Conservation (phyloP, 1,140 invertebrate species). For the Choristoneura fumiferana region DNA sequence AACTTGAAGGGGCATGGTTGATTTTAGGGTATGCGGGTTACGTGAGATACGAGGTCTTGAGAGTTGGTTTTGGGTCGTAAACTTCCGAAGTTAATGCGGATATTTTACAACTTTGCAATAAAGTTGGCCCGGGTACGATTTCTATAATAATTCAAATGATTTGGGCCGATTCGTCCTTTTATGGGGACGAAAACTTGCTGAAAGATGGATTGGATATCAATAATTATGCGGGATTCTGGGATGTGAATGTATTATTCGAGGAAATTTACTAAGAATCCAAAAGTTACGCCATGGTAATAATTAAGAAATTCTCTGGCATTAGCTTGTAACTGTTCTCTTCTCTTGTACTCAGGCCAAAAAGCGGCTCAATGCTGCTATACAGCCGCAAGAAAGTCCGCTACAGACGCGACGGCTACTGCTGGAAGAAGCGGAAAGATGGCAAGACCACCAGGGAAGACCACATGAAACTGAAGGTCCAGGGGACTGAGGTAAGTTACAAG, state of each 20-base stretch:
- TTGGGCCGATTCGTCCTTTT: not conserved
- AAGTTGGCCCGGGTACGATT: not conserved
- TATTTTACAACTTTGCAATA: slow-evolving; percentile 12
- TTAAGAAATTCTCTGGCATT: too few relatives aligned
- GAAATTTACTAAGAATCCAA: too few relatives aligned
- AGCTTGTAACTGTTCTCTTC: slow-evolving; percentile 22
- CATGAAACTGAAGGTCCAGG: slow-evolving; percentile 99
- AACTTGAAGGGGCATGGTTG: not conserved
- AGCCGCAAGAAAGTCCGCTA: slow-evolving; percentile 97
- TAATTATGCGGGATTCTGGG: not conserved
- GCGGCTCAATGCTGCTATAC: slow-evolving; percentile 98
- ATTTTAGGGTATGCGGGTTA: not conserved
- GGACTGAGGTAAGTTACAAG: slow-evolving; percentile 89
- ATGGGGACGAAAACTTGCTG: not conserved
- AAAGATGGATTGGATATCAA: not conserved
- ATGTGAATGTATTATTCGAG: too few relatives aligned
- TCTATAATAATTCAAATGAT: slow-evolving; percentile 16
- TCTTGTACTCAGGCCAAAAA: slow-evolving; percentile 89
- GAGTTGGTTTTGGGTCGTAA: not conserved
- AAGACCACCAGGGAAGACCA: slow-evolving; percentile 99
- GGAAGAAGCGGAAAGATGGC: slow-evolving; percentile 99
- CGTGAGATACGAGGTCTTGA: not conserved
- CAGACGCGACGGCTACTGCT: slow-evolving; percentile 97
- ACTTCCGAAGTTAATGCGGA: not conserved
- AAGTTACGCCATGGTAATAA: too few relatives aligned